Evolutionary conservation across 2,797 vertebrate species (phyloP), one percentile per base, ranked within the genome.

Genomic region (Columba guinea): DNA sequence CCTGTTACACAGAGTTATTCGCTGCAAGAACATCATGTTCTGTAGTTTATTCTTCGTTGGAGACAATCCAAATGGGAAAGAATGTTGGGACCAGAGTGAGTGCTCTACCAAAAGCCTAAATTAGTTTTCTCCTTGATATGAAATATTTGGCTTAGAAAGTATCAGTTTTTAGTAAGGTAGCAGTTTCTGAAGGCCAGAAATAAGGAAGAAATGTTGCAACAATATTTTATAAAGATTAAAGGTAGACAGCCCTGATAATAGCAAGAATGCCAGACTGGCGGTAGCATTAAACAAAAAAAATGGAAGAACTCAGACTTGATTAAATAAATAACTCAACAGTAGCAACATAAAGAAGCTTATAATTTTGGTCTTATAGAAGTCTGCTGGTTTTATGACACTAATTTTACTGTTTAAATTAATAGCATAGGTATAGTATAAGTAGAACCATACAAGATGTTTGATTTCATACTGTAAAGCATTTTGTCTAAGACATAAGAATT

Each of bases 161-260:
- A 88, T 51, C 68, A 80, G 27, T 34, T 94, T 91, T 88, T 81
- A 86, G 60, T 52, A 91, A 73, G 49, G 58, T 20, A 80, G 69
- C 20, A 63, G 58, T 74, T 84, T 91, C 49, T 84, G 83, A 86
- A 95, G 83, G 76, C 84, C 41, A 84, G 48, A 90, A 92, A 89
- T 73, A 64, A 8, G 37, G 70, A 81, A 91, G 37, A 92, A 93
- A 87, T 73, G n/a, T 77, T 81, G 59, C 46, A 73, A 53, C 19
- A 51, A n/a, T 94, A 87, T 94, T 94, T 96, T 87, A 37, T 39
- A 55, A 77, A 77, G 53, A 84, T 81, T 90, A 75, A 93, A 94
- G 15, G 35, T 83, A 77, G 79, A 88, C 63, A 89, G 34, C 9
- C 12, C 13, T 2, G 3, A 30, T 86, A 88, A 91, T 37, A 68